Percentiles rank a stretch among this genome's conserved stretches.
These are phyloP conservation scores for Hexactinellida sp. DNA, from an alignment of 37 sponge, comb jelly and placozoan species.

Conservation along the genomic window DNA sequence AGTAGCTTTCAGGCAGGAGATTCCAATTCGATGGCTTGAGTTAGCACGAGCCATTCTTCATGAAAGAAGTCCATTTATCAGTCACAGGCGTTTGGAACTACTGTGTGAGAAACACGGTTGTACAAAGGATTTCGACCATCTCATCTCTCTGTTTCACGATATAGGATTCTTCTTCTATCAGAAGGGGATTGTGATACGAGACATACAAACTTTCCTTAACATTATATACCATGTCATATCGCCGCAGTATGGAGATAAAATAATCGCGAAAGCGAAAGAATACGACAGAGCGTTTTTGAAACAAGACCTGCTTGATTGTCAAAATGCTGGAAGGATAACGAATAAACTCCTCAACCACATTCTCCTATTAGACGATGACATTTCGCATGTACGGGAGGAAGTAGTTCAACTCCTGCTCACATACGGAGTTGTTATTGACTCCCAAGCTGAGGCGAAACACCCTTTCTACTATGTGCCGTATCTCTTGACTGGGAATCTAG, in stretches of 20 bases:
- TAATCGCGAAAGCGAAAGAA: neutral
- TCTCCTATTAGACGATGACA: neutral
- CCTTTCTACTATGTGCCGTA: slow-evolving; percentile 11
- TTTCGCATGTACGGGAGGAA: neutral
- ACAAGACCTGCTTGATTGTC: slow-evolving; percentile 2
- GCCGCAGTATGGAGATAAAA: neutral
- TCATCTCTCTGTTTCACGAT: slow-evolving; percentile 4
- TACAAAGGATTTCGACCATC: neutral
- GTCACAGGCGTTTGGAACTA: neutral
- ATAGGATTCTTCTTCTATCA: slow-evolving; percentile 10
- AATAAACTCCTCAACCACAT: slow-evolving; percentile 2
- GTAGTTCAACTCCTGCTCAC: neutral
- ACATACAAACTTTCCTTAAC: neutral
- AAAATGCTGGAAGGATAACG: neutral
- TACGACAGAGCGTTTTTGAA: neutral
- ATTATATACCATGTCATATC: neutral
- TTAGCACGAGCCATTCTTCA: neutral
- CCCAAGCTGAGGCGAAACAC: neutral
- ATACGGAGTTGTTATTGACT: neutral
- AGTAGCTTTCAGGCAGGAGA: neutral
- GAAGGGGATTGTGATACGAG: slow-evolving; percentile 8
- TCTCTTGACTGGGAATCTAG: neutral
- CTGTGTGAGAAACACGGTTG: slow-evolving; percentile 15
- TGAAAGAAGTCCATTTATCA: neutral
- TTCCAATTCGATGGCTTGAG: neutral